Percentiles rank a stretch among this genome's conserved stretches.
Conservation (phyloP, 2,888 invertebrate species). For the Miltochrista miniata region DNA sequence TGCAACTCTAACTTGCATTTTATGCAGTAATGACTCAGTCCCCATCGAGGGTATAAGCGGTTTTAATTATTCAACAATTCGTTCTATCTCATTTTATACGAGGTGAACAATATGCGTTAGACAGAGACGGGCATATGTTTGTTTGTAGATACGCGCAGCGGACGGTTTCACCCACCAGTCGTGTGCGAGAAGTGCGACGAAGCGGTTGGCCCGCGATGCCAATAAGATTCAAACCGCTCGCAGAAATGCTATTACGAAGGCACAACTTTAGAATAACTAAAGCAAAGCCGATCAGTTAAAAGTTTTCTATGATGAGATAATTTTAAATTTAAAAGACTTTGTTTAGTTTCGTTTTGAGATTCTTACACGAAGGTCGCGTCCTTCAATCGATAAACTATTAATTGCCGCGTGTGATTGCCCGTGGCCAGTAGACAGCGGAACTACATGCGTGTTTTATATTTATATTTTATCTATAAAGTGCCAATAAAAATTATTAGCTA, state of each 20-base stretch:
- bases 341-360: conserved; percentile 71
- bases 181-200: conserved; percentile 53
- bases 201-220: conserved; percentile 75
- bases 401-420: conserved; percentile 74
- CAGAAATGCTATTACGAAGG: conserved; percentile 78
- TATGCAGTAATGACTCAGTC: conserved; percentile 56
- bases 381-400: conserved; percentile 82
- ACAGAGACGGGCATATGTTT: conserved; percentile 48
- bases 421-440: conserved; percentile 66
- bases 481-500: conserved; percentile 66
- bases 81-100: conserved; percentile 41
- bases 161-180: conserved; percentile 56
- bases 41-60: conserved; percentile 60
- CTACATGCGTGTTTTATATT: conserved; percentile 70
- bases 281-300: conserved; percentile 58
- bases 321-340: conserved; percentile 58
- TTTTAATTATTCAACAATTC: conserved; percentile 73
- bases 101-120: conserved; percentile 14
- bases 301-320: conserved; percentile 65
- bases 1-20: conserved; percentile 64
- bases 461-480: conserved; percentile 69
- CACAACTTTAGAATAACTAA: conserved; percentile 78
- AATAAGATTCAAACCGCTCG: conserved; percentile 66
- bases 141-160: conserved; percentile 23
- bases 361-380: conserved; percentile 74